phyloP scores from a whole-genome alignment of 2,888 invertebrate genomes.

The Frankliniella fusca region DNA sequence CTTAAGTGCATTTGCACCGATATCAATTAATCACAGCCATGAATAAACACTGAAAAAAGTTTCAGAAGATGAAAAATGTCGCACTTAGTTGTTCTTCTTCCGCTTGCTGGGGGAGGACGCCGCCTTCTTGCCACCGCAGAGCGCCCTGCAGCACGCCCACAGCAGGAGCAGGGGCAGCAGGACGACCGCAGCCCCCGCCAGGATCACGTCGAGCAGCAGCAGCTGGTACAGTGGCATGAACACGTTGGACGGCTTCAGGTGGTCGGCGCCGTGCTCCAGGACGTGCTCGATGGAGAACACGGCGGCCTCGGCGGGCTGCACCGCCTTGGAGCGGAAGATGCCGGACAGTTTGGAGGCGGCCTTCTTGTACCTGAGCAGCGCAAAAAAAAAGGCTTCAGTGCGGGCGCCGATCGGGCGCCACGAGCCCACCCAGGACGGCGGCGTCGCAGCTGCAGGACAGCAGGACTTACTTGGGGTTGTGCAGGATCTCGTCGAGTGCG shows the following conservation, averaged over 20 bases:
- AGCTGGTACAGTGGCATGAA: slow-evolving; percentile 4
- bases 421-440: not conserved
- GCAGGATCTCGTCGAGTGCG: not conserved
- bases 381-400: not conserved
- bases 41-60: no score
- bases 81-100: slow-evolving; percentile 7
- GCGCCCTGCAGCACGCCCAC: not conserved
- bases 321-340: not conserved
- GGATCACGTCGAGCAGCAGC: slow-evolving; percentile 10
- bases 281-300: slow-evolving; percentile 3
- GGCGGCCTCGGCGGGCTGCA: not conserved
- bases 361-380: not conserved
- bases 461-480: not conserved
- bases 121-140: not conserved
- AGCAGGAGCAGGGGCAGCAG: not conserved
- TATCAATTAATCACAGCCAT: no score
- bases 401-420: not conserved
- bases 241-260: not conserved
- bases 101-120: not conserved
- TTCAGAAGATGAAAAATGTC: not conserved
- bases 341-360: not conserved
- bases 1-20: no score
- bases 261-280: slow-evolving; percentile 11
- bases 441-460: no score
- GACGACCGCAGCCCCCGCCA: not conserved